Evolutionary conservation across 1,140 invertebrate genomes (phyloP).

Genomic region (Druon quercuslanigerum): DNA sequence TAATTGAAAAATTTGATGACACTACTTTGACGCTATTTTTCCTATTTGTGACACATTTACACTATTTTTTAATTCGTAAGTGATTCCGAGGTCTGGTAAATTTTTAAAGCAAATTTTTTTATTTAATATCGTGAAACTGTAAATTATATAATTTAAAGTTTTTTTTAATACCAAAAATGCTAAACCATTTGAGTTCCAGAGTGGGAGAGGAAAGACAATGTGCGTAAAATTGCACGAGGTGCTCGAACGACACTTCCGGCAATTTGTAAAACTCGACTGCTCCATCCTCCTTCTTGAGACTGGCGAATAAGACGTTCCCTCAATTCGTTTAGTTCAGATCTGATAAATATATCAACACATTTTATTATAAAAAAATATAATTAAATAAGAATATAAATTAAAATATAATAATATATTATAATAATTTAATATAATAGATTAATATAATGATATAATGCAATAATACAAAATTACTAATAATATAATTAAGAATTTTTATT

Average conservation of each 20-base stretch:
- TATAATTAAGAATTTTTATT: too few relatives aligned
- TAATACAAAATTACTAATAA: too few relatives aligned
- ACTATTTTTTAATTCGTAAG: too few relatives aligned
- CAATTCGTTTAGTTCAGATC: conserved; percentile 62
- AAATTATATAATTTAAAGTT: neutral
- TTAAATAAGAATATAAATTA: neutral
- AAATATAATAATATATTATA: too few relatives aligned
- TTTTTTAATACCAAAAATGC: conserved; percentile 10
- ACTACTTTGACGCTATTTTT: too few relatives aligned
- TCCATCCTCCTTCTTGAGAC: conserved; percentile 64
- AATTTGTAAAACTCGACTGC: conserved; percentile 66
- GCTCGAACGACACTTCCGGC: conserved; percentile 66
- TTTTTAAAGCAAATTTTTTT: too few relatives aligned
- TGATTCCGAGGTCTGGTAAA: too few relatives aligned
- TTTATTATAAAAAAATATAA: conserved; percentile 11
- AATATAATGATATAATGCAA: too few relatives aligned
- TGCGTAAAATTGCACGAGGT: conserved; percentile 65
- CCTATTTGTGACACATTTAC: too few relatives aligned
- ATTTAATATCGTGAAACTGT: too few relatives aligned
- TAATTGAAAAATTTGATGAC: too few relatives aligned
- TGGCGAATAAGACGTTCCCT: conserved; percentile 58
- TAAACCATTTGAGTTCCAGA: conserved; percentile 3
- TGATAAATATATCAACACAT: conserved; percentile 39
- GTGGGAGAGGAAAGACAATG: conserved; percentile 63
- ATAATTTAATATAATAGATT: too few relatives aligned